phyloP scores from a whole-genome alignment of 2,113 vertebrate genomes.

The Glaucomys volans region DNA sequence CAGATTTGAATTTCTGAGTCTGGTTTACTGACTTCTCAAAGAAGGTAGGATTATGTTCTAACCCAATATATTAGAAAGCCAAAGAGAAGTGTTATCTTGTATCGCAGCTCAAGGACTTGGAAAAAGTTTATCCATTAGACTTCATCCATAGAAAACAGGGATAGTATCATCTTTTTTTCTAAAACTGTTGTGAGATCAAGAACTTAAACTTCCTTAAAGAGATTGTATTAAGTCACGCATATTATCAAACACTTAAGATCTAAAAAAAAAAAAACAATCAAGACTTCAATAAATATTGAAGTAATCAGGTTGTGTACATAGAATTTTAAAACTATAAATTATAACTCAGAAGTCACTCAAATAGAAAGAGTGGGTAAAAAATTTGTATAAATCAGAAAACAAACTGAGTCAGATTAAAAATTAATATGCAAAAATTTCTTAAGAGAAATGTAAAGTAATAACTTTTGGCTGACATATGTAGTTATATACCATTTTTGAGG shows the following conservation, averaged over 20 bases:
- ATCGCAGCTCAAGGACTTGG: background rate
- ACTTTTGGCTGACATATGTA: background rate
- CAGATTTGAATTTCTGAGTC: background rate
- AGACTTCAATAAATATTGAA: slow-evolving; percentile 20
- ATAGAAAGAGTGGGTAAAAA: background rate
- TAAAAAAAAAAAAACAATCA: slow-evolving; percentile 54
- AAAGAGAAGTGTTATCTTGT: background rate
- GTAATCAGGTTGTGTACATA: background rate
- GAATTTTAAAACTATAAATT: slow-evolving; percentile 59
- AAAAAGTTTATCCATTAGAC: background rate
- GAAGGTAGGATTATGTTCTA: background rate
- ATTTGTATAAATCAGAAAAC: background rate
- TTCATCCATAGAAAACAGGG: slow-evolving; percentile 24
- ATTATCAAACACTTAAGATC: background rate
- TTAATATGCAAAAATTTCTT: background rate
- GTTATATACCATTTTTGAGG: background rate
- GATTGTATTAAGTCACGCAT: slow-evolving; percentile 17
- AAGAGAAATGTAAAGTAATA: slow-evolving; percentile 23
- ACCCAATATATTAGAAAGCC: background rate
- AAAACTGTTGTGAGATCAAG: background rate
- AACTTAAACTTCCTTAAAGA: slow-evolving; percentile 38
- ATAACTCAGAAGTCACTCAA: background rate
- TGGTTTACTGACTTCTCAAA: background rate
- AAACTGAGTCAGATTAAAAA: background rate
- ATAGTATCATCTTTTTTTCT: background rate